Percentiles rank a stretch among this genome's conserved stretches.
phyloP scores from a whole-genome alignment of 2,113 vertebrate genomes.

The Poecile atricapillus region DNA sequence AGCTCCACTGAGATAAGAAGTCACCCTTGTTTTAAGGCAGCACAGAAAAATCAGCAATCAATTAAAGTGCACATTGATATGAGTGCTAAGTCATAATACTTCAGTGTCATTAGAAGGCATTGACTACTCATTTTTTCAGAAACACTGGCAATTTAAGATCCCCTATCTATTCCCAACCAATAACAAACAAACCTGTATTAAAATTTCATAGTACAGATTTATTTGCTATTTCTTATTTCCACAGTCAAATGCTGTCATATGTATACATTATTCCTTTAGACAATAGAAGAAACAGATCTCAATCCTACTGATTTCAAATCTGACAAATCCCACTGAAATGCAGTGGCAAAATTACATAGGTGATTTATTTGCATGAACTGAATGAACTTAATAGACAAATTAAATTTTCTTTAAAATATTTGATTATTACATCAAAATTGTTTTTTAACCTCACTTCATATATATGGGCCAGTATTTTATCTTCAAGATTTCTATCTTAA shows the following conservation, averaged over 20 bases:
- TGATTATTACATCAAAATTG: background rate
- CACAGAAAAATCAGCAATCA: background rate
- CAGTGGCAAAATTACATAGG: background rate
- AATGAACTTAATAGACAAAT: background rate
- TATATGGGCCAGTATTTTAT: background rate
- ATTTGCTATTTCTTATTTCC: background rate
- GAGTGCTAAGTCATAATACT: background rate
- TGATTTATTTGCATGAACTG: background rate
- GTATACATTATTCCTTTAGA: background rate
- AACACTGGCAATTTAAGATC: background rate
- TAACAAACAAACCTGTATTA: background rate
- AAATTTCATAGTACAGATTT: background rate
- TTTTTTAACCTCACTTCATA: background rate
- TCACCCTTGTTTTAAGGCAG: background rate
- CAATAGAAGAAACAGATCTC: background rate
- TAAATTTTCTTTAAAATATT: background rate
- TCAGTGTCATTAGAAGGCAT: background rate
- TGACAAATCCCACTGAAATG: background rate
- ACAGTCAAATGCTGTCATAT: background rate
- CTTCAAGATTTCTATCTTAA: constrained; percentile 2
- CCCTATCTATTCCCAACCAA: background rate
- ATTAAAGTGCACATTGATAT: background rate
- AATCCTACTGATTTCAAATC: background rate
- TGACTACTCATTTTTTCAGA: background rate
- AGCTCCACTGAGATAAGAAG: background rate